Percentiles rank a stretch among this genome's conserved stretches.
These are phyloP conservation scores for Leptestheria dahalacensis DNA, from an alignment of 1,140 invertebrate species.

Conservation along the genomic window DNA sequence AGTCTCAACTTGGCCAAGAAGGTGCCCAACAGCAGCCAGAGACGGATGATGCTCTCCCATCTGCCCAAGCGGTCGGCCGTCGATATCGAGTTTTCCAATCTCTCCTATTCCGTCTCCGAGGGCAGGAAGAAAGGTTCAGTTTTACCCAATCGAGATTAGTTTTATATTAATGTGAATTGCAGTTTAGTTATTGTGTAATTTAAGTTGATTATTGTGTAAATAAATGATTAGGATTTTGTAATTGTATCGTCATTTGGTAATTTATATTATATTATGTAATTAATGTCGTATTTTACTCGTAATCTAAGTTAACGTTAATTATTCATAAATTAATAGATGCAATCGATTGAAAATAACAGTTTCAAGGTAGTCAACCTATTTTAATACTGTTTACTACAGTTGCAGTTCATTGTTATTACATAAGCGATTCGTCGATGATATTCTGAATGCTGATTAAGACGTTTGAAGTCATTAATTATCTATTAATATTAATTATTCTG, in stretches of 20 bases:
- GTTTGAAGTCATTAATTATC: constrained; percentile 1
- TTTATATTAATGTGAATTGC: neutral
- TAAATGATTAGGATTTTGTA: too few relatives aligned
- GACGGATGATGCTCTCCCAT: constrained; percentile 42
- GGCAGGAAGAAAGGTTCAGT: constrained; percentile 50
- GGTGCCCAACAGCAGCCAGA: constrained; percentile 14
- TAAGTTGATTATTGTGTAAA: neutral
- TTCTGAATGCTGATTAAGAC: too few relatives aligned
- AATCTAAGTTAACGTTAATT: too few relatives aligned
- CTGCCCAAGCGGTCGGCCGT: constrained; percentile 66
- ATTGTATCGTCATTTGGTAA: neutral
- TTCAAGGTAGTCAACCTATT: too few relatives aligned
- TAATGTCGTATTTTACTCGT: too few relatives aligned
- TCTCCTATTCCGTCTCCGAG: constrained; percentile 70
- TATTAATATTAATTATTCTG: neutral
- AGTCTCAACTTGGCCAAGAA: constrained; percentile 10
- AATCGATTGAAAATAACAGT: too few relatives aligned
- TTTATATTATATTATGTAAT: neutral
- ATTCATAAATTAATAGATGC: too few relatives aligned
- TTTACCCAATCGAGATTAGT: constrained; percentile 3
- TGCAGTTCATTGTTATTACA: too few relatives aligned
- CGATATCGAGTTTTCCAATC: constrained; percentile 69
- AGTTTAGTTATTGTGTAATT: neutral
- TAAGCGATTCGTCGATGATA: too few relatives aligned
- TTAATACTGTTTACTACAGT: too few relatives aligned